A percentile compares a stretch with the other conserved stretches of the same genome.
These are phyloP conservation scores for Cheilosia variabilis DNA, from an alignment of 2,888 invertebrate genomes.

Conservation along the genomic window DNA sequence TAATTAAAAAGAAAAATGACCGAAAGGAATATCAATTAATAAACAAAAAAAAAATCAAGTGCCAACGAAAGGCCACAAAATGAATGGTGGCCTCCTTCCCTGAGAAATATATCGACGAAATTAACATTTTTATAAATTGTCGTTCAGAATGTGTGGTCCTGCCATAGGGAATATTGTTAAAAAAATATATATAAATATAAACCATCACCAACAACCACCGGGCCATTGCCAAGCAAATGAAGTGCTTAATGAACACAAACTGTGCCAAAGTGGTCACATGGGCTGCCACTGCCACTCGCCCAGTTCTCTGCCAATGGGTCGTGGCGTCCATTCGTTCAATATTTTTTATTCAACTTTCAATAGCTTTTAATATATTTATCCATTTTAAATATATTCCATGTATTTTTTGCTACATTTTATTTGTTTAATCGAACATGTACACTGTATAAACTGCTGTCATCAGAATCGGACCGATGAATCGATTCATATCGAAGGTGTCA, in stretches of 20 bases:
- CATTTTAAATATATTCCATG: slow-evolving; percentile 33
- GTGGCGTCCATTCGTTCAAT: slow-evolving; percentile 15
- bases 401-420: background rate
- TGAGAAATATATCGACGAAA: slow-evolving; percentile 21
- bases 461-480: slow-evolving; percentile 12
- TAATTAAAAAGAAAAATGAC: slow-evolving; percentile 43
- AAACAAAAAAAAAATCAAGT: slow-evolving; percentile 7
- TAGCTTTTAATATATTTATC: slow-evolving; percentile 53
- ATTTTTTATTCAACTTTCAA: slow-evolving; percentile 32
- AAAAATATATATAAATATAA: background rate
- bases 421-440: slow-evolving; percentile 17
- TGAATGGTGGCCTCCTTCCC: background rate
- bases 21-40: slow-evolving; percentile 55
- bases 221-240: slow-evolving; percentile 32
- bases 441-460: slow-evolving; percentile 32
- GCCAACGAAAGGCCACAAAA: slow-evolving; percentile 16
- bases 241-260: slow-evolving; percentile 68
- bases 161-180: background rate
- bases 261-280: slow-evolving; percentile 44
- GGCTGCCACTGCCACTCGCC: background rate
- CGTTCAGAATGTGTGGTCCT: slow-evolving; percentile 23
- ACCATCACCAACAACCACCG: background rate
- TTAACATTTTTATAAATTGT: slow-evolving; percentile 41
- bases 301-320: background rate
- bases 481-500: slow-evolving; percentile 41